Percentiles rank a stretch among this genome's conserved stretches.
Evolutionary conservation across 2,113 vertebrate genomes (phyloP).

Genomic region (Zootoca vivipara): DNA sequence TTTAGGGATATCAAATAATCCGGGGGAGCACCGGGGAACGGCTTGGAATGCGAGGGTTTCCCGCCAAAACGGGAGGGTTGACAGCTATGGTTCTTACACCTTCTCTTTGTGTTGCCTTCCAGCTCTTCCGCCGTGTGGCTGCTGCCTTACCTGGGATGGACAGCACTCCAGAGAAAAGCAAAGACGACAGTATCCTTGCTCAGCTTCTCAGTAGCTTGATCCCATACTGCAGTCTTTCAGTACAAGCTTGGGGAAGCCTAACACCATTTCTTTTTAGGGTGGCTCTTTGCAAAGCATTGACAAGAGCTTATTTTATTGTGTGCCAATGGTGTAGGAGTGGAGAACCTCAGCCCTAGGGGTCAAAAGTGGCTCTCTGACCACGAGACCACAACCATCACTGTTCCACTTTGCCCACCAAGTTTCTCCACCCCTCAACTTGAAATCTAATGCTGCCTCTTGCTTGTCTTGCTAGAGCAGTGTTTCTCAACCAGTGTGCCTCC

Average conservation of each 20-base stretch:
- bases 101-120: neutral
- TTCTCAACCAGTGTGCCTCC: no score
- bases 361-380: no score
- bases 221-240: rapidly evolving
- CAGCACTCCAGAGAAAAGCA: constrained; percentile 87
- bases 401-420: no score
- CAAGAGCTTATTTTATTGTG: neutral
- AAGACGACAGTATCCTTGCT: constrained; percentile 89
- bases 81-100: no score
- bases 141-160: constrained; percentile 89
- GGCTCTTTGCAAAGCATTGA: neutral
- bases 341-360: neutral
- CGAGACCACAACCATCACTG: no score
- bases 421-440: neutral
- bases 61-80: no score
- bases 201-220: neutral
- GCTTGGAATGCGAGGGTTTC: no score
- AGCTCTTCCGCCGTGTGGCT: constrained; percentile 89
- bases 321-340: neutral
- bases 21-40: no score
- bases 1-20: no score
- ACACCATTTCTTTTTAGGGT: neutral
- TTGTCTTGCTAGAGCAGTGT: neutral
- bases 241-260: no score
- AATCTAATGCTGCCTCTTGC: neutral